These are phyloP conservation scores for Bacillus rossius DNA, from an alignment of 1,140 invertebrate species.

Conservation along the genomic window DNA sequence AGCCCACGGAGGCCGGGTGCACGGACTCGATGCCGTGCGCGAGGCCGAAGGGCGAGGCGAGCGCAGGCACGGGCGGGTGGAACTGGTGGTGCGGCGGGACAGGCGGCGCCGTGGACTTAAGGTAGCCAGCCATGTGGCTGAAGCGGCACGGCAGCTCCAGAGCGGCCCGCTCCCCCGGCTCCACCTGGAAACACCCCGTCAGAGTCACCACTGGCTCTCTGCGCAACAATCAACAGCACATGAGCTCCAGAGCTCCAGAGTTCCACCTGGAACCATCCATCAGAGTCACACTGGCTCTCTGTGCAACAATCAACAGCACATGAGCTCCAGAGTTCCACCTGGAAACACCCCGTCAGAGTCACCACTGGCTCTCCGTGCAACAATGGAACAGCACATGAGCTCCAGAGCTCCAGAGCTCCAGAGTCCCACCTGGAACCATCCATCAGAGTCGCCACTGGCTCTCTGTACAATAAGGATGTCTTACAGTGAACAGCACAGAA, in stretches of 20 bases:
- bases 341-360: neutral
- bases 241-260: too few relatives aligned
- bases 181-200: neutral
- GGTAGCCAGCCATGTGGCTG: conserved; percentile 16
- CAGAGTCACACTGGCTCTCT: neutral
- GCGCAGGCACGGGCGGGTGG: conserved; percentile 9
- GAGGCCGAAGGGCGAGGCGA: conserved; percentile 11
- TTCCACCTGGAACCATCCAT: neutral
- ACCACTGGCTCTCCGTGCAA: neutral
- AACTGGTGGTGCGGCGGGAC: conserved; percentile 12
- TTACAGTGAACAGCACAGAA: conserved; percentile 8
- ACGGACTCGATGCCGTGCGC: conserved; percentile 7
- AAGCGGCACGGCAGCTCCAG: conserved; percentile 14
- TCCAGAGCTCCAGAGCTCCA: too few relatives aligned
- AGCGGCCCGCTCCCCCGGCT: neutral
- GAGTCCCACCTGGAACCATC: neutral
- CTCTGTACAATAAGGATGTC: too few relatives aligned
- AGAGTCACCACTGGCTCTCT: neutral
- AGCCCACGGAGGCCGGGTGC: conserved; percentile 10
- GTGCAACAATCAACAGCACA: too few relatives aligned
- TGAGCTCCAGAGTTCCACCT: conserved; percentile 8
- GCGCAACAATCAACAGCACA: too few relatives aligned
- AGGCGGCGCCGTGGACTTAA: conserved; percentile 10
- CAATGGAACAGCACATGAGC: too few relatives aligned
- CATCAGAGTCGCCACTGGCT: neutral